A percentile compares a stretch with the other conserved stretches of the same genome.
Evolutionary conservation across 2,888 invertebrate genomes (phyloP).

Genomic region (Clistopyga incitator): DNA sequence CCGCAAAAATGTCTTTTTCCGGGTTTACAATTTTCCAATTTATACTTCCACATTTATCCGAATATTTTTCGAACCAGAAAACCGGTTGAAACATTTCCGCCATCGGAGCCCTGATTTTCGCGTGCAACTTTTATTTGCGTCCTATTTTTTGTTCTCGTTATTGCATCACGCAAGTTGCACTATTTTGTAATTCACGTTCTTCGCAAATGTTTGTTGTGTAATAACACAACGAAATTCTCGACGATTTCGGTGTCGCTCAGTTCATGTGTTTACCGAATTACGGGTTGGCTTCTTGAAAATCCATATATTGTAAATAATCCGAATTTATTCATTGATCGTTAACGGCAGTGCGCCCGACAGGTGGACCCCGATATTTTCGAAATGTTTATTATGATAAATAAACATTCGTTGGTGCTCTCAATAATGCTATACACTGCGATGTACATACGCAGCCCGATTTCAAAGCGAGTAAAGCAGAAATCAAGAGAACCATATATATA

Average conservation of each 20-base stretch:
- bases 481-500: not conserved
- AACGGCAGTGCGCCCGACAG: conserved; percentile 16
- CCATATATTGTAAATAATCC: conserved; percentile 14
- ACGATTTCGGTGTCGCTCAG: not conserved
- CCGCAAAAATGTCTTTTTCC: no score
- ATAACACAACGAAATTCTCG: not conserved
- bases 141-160: no score
- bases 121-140: no score
- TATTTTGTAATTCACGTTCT: not conserved
- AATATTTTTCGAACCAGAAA: no score
- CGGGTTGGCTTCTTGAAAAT: not conserved
- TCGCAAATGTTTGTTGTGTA: not conserved
- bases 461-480: conserved; percentile 13
- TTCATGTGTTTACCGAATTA: not conserved
- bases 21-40: no score
- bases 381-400: conserved; percentile 26
- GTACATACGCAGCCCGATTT: not conserved
- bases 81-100: no score
- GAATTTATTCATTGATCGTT: conserved; percentile 27
- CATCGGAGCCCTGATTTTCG: no score
- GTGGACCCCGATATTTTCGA: not conserved
- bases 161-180: not conserved
- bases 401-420: conserved; percentile 6
- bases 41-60: no score
- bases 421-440: not conserved